Evolutionary conservation across 2,797 vertebrate species (phyloP).

Genomic region (Epinephelus malabaricus): DNA sequence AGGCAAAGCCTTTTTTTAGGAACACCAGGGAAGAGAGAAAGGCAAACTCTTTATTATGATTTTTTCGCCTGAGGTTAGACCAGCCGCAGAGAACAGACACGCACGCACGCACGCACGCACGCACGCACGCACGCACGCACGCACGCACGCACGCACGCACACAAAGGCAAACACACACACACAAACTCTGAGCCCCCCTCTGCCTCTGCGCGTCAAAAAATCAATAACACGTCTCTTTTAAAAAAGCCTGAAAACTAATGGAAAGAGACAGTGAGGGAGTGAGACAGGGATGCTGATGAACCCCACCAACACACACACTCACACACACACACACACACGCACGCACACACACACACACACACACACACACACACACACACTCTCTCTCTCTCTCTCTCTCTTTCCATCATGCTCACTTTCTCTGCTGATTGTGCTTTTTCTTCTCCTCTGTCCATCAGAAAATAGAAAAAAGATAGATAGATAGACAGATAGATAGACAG

Average conservation of each 20-base stretch:
- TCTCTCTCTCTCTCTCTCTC: not conserved
- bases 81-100: conserved; percentile 33
- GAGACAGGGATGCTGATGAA: conserved; percentile 62
- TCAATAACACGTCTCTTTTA: conserved; percentile 78
- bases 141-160: not conserved
- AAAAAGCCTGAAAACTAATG: conserved; percentile 73
- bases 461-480: conserved; percentile 24
- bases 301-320: conserved; percentile 16
- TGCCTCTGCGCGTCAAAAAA: conserved; percentile 71
- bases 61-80: conserved; percentile 63
- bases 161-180: conserved; percentile 24
- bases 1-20: conserved; percentile 71
- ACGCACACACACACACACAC: too few species aligned
- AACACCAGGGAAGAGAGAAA: conserved; percentile 58
- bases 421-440: conserved; percentile 46
- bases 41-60: conserved; percentile 74
- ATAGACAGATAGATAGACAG: conserved; percentile 45
- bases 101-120: not conserved
- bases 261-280: conserved; percentile 66
- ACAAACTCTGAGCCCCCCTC: conserved; percentile 38
- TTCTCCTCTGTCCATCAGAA: conserved; percentile 6
- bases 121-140: not conserved
- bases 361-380: not conserved
- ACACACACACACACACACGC: conserved; percentile 13
- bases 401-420: conserved; percentile 28